phyloP scores from a whole-genome alignment of 2,888 invertebrate genomes.

The Clostera curtula region DNA sequence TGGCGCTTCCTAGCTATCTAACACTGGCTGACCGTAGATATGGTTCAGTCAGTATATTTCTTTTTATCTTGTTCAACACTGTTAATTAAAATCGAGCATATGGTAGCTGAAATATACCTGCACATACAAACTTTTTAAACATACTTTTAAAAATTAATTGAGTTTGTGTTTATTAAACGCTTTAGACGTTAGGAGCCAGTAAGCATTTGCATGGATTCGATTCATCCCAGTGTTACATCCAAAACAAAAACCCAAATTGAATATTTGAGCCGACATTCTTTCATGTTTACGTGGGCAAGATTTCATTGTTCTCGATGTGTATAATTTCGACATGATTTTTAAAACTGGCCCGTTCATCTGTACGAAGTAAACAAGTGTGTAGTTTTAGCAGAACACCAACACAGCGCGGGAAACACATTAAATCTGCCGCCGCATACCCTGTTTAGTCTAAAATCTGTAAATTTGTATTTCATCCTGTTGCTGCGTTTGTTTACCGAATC shows the following conservation, averaged over 20 bases:
- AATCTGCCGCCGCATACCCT: constrained; percentile 34
- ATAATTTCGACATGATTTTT: not conserved
- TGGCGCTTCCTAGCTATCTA: constrained; percentile 9
- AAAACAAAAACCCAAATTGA: too few relatives aligned
- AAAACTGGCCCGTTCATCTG: not conserved
- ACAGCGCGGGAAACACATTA: constrained; percentile 35
- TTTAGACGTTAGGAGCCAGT: too few relatives aligned
- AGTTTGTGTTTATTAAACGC: too few relatives aligned
- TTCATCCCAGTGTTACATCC: too few relatives aligned
- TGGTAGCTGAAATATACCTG: too few relatives aligned
- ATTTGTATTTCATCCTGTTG: constrained; percentile 36
- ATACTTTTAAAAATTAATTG: too few relatives aligned
- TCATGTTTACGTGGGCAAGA: not conserved
- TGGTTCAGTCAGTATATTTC: too few relatives aligned
- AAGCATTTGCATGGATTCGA: too few relatives aligned
- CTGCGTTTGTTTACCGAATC: constrained; percentile 41
- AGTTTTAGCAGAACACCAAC: constrained; percentile 12
- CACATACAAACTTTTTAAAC: too few relatives aligned
- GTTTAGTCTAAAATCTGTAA: constrained; percentile 54
- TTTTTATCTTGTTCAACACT: too few relatives aligned
- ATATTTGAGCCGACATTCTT: not conserved
- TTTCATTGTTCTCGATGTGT: constrained; percentile 1
- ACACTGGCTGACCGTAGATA: too few relatives aligned
- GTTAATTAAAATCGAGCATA: too few relatives aligned
- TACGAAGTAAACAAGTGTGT: constrained; percentile 3